Evolutionary conservation across 2,888 invertebrate genomes (phyloP).

Genomic region (Cistogaster globosa): DNA sequence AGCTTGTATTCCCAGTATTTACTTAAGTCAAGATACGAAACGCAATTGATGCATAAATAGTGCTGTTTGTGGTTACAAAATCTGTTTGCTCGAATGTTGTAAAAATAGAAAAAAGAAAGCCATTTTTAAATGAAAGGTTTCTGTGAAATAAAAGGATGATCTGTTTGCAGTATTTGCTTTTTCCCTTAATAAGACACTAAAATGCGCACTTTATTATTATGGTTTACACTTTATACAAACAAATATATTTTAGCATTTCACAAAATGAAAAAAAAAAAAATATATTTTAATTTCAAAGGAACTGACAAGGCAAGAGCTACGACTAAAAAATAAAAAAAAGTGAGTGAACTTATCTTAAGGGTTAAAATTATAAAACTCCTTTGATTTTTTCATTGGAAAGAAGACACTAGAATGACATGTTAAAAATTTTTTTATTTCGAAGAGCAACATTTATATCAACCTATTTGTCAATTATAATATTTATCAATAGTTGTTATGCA

Average conservation of each 20-base stretch:
- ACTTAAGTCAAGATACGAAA: slow-evolving; percentile 40
- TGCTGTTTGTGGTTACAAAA: slow-evolving; percentile 33
- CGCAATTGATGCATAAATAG: slow-evolving; percentile 43
- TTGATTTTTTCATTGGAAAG: no score
- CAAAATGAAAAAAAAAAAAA: not conserved
- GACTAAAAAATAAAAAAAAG: no score
- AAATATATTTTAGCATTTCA: slow-evolving; percentile 42
- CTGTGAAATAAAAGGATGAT: slow-evolving; percentile 24
- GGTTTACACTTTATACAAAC: not conserved
- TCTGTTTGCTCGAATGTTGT: slow-evolving; percentile 17
- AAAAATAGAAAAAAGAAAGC: slow-evolving; percentile 14
- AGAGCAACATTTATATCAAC: no score
- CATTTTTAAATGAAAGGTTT: slow-evolving; percentile 35
- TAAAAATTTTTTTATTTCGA: no score
- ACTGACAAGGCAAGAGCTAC: not conserved
- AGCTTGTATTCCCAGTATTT: slow-evolving; percentile 2
- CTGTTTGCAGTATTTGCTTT: not conserved
- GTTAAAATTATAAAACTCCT: not conserved
- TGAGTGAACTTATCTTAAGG: no score
- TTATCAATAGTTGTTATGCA: no score
- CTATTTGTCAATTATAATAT: no score
- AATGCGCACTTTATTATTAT: slow-evolving; percentile 52
- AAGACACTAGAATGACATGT: no score
- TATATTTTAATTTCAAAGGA: slow-evolving; percentile 1
- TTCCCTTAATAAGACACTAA: slow-evolving; percentile 7